These are phyloP conservation scores for Ceuthmochares aereus DNA, from an alignment of 2,113 vertebrate genomes.

Conservation along the genomic window DNA sequence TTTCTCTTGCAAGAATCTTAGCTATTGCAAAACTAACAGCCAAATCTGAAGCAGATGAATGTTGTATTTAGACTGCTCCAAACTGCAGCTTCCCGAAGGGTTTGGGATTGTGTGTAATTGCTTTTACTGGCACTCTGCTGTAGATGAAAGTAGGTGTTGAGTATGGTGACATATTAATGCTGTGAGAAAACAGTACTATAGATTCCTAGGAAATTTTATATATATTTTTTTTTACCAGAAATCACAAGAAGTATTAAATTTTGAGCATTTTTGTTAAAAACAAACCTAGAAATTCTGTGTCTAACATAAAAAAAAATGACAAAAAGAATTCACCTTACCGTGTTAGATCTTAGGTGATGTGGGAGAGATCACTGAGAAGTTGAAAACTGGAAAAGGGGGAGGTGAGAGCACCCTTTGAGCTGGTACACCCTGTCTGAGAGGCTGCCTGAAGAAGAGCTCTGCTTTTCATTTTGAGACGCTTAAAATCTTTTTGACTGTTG, in stretches of 20 bases:
- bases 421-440: not conserved
- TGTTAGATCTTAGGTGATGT: not conserved
- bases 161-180: not conserved
- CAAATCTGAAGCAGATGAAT: not conserved
- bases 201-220: not conserved
- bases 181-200: not conserved
- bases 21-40: not conserved
- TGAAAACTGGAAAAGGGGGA: not conserved
- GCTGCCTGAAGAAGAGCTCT: not conserved
- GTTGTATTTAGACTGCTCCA: not conserved
- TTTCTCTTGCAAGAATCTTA: not conserved
- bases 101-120: not conserved
- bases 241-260: not conserved
- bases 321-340: rapidly evolving
- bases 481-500: not conserved
- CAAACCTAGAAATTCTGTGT: not conserved
- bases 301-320: not conserved
- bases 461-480: not conserved
- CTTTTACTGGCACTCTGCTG: not conserved
- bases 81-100: not conserved
- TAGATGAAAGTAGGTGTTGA: not conserved
- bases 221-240: not conserved
- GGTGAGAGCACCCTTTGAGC: not conserved
- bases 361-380: not conserved
- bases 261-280: not conserved